These are phyloP conservation scores for Pavo muticus DNA, from an alignment of 2,113 vertebrate genomes.

Conservation along the genomic window DNA sequence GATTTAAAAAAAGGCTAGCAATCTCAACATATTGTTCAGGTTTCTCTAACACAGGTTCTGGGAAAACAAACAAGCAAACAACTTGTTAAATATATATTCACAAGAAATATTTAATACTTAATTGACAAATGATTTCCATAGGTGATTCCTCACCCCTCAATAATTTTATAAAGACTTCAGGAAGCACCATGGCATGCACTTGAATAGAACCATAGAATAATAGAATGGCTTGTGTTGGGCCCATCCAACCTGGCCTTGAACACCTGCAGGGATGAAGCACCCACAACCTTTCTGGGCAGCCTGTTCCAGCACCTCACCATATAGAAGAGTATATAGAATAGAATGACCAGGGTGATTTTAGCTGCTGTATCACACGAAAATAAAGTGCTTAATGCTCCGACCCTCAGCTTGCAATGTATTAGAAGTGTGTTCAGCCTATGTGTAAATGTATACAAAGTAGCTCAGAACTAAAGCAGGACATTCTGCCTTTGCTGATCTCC, in stretches of 20 bases:
- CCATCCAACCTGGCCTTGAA: too few species aligned
- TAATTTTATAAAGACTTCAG: neutral
- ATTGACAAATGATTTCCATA: neutral
- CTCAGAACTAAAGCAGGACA: neutral
- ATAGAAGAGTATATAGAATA: neutral
- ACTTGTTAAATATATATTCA: neutral
- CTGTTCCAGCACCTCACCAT: too few species aligned
- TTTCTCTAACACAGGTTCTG: conserved; percentile 70
- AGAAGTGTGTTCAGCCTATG: neutral
- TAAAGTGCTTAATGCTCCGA: neutral
- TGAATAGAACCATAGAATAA: neutral
- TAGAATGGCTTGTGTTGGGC: too few species aligned
- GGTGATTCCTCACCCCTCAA: neutral
- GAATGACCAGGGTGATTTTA: neutral
- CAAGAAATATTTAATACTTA: neutral
- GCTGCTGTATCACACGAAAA: neutral
- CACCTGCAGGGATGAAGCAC: too few species aligned
- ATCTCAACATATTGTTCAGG: conserved; percentile 81
- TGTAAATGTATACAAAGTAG: neutral
- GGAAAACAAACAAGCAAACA: neutral
- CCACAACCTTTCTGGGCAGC: too few species aligned
- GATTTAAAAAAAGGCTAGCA: conserved; percentile 79
- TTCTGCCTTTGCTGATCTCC: neutral
- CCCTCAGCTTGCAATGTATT: neutral
- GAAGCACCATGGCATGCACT: neutral